Evolutionary conservation across 2,797 vertebrate genomes (phyloP).

Genomic region (Dendrocincla fuliginosa): DNA sequence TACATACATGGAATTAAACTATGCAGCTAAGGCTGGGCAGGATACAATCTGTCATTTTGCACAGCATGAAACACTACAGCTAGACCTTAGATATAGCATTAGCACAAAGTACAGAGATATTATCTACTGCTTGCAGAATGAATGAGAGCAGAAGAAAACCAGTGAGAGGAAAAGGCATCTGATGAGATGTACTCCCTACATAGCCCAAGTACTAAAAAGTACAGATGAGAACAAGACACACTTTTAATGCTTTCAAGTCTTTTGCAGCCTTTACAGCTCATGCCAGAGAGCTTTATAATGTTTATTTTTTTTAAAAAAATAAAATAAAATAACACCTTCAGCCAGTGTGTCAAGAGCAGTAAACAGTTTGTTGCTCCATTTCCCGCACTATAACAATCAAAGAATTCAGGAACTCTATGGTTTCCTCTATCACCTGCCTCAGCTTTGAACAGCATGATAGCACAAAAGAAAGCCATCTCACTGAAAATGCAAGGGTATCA

Average conservation of each 20-base stretch:
- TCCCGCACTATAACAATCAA: constrained; percentile 43
- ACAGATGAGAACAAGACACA: background rate
- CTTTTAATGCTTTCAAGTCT: background rate
- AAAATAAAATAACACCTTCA: constrained; percentile 10
- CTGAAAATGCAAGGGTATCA: background rate
- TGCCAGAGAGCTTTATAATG: background rate
- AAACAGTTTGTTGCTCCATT: constrained; percentile 10
- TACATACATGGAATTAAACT: background rate
- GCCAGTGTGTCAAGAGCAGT: background rate
- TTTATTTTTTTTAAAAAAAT: background rate
- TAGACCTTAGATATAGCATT: background rate
- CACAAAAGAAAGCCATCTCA: background rate
- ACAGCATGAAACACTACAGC: background rate
- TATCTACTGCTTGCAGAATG: background rate
- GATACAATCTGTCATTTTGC: background rate
- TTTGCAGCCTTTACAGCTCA: background rate
- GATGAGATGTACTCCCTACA: background rate
- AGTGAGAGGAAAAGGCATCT: background rate
- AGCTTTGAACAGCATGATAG: constrained; percentile 18
- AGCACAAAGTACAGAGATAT: background rate
- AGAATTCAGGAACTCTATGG: constrained; percentile 62
- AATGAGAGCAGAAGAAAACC: background rate
- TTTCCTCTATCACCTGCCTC: constrained; percentile 69
- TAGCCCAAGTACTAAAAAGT: background rate
- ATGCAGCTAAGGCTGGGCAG: background rate